Percentiles rank a stretch among this genome's conserved stretches.
phyloP scores from a whole-genome alignment of 2,888 invertebrate species.

The Cryptosula pallasiana region DNA sequence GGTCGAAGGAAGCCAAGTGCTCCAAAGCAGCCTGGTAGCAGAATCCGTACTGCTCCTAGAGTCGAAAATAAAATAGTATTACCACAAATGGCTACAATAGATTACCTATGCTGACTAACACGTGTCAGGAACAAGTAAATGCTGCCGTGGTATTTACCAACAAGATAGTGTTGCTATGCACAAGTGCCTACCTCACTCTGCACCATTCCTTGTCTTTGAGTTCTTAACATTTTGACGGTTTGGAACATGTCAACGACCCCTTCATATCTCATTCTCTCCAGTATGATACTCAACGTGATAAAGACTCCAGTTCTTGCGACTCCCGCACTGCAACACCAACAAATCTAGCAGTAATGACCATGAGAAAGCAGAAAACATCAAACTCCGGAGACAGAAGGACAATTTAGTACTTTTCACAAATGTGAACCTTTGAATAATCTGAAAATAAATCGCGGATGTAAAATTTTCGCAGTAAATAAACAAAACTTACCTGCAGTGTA shows the following conservation, averaged over 20 bases:
- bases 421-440: too few species aligned
- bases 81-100: neutral
- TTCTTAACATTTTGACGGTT: slow-evolving; percentile 93
- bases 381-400: too few species aligned
- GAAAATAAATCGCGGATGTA: too few species aligned
- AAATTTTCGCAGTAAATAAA: too few species aligned
- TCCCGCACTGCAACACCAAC: slow-evolving; percentile 76
- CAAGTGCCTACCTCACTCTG: slow-evolving; percentile 85
- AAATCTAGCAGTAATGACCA: too few species aligned
- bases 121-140: neutral
- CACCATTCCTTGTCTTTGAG: slow-evolving; percentile 98
- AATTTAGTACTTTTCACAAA: too few species aligned
- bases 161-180: too few species aligned
- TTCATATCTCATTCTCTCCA: slow-evolving; percentile 98
- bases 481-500: slow-evolving; percentile 85
- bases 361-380: too few species aligned
- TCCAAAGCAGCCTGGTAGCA: slow-evolving; percentile 98
- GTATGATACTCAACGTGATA: slow-evolving; percentile 91
- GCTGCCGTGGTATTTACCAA: neutral
- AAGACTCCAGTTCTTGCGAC: slow-evolving; percentile 98
- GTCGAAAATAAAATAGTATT: neutral
- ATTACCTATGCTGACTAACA: neutral
- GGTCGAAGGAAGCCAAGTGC: slow-evolving; percentile 95
- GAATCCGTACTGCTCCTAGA: slow-evolving; percentile 92
- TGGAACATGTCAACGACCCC: slow-evolving; percentile 99